A percentile compares a stretch with the other conserved stretches of the same genome.
These are phyloP conservation scores for Bolborhynchus lineola DNA, from an alignment of 2,113 vertebrate genomes.

Conservation along the genomic window DNA sequence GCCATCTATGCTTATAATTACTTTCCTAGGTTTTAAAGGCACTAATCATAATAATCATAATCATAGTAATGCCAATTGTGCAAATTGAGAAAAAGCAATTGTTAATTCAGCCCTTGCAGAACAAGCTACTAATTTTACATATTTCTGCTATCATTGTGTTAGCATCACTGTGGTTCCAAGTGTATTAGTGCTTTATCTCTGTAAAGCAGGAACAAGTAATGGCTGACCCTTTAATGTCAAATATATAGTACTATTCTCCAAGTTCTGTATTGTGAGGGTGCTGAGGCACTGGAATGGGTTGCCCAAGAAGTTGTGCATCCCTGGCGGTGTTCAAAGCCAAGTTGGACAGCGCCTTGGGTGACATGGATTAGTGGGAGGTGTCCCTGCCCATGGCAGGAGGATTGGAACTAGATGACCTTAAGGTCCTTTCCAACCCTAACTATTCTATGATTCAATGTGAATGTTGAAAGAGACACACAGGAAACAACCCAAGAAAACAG, in stretches of 20 bases:
- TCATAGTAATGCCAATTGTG: neutral
- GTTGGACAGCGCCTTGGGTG: too few species aligned
- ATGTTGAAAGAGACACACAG: neutral
- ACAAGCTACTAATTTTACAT: neutral
- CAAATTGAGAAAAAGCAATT: constrained; percentile 9
- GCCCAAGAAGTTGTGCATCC: too few species aligned
- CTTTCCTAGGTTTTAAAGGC: constrained; percentile 4
- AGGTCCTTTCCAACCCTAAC: too few species aligned
- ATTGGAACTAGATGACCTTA: too few species aligned
- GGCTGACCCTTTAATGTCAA: neutral
- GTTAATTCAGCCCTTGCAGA: neutral
- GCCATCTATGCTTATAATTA: neutral
- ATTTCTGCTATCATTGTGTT: neutral
- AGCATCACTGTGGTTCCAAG: neutral
- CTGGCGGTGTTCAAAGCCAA: too few species aligned
- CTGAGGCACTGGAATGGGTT: too few species aligned
- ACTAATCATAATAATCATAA: neutral
- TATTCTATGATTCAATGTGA: neutral
- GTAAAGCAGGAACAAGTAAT: neutral
- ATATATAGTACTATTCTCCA: neutral
- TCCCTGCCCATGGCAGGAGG: too few species aligned
- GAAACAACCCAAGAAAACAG: neutral
- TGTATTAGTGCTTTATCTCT: neutral
- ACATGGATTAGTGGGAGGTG: too few species aligned
- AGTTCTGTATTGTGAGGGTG: too few species aligned